Conservation (phyloP, 2,888 invertebrate genomes). For the Ctena decussata region DNA sequence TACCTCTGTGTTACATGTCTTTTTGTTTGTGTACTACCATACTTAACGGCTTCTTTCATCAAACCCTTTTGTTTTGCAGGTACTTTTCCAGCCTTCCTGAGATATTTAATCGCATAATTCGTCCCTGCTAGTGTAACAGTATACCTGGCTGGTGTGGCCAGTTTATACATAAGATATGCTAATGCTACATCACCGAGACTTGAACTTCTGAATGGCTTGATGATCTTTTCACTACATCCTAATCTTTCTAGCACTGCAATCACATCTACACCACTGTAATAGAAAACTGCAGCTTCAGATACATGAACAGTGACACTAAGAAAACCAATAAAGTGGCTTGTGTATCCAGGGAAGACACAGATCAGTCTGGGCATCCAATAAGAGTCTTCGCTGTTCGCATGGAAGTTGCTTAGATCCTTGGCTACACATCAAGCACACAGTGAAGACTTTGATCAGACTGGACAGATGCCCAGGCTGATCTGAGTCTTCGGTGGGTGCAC, state of each 20-base stretch:
- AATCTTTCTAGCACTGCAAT: slow-evolving; percentile 92
- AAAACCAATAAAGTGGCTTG: no score
- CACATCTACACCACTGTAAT: slow-evolving; percentile 96
- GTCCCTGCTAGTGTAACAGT: slow-evolving; percentile 97
- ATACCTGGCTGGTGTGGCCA: slow-evolving; percentile 96
- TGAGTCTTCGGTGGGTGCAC: no score
- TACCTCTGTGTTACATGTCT: background rate
- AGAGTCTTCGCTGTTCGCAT: no score
- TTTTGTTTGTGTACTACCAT: background rate
- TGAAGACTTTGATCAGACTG: no score
- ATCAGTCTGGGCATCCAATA: no score
- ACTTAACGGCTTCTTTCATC: background rate
- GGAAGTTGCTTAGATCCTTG: no score
- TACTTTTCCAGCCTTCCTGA: slow-evolving; percentile 92
- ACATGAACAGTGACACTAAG: no score
- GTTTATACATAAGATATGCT: slow-evolving; percentile 97
- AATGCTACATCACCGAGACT: slow-evolving; percentile 96
- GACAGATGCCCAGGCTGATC: no score
- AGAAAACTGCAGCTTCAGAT: no score
- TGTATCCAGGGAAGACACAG: no score
- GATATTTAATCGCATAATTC: slow-evolving; percentile 93
- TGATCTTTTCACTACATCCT: slow-evolving; percentile 93
- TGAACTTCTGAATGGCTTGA: slow-evolving; percentile 92
- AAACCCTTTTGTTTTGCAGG: slow-evolving; percentile 91
- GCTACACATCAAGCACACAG: no score